phyloP scores from a whole-genome alignment of 2,888 invertebrate genomes.

The Caenorhabditis imperialis region DNA sequence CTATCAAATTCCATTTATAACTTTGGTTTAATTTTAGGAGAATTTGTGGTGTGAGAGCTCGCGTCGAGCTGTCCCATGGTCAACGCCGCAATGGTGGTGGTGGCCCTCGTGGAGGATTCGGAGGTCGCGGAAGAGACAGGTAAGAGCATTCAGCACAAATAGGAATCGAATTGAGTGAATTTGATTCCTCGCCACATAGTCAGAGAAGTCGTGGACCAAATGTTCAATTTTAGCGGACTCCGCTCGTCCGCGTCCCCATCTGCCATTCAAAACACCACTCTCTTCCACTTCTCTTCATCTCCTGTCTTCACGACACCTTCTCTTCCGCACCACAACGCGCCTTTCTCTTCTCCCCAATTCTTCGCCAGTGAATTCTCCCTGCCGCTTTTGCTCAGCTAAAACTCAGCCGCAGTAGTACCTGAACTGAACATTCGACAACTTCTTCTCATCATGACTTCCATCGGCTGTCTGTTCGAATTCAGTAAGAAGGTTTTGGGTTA shows the following conservation, averaged over 20 bases:
- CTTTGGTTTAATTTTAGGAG: slow-evolving; percentile 73
- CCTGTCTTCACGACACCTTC: slow-evolving; percentile 50
- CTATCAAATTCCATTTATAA: slow-evolving; percentile 4
- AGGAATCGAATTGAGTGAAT: neutral
- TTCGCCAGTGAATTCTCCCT: slow-evolving; percentile 27
- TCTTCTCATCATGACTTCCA: slow-evolving; percentile 43
- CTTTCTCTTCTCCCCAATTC: slow-evolving; percentile 43
- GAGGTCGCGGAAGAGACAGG: slow-evolving; percentile 60
- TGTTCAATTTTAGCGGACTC: slow-evolving; percentile 63
- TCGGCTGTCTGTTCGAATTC: slow-evolving; percentile 37
- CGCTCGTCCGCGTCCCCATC: slow-evolving; percentile 60
- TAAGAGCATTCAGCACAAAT: slow-evolving; percentile 7
- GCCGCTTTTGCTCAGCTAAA: slow-evolving; percentile 40
- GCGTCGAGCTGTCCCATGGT: slow-evolving; percentile 79
- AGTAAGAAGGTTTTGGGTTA: slow-evolving; percentile 41
- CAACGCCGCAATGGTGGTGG: slow-evolving; percentile 77
- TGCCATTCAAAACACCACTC: slow-evolving; percentile 54
- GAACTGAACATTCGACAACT: slow-evolving; percentile 29
- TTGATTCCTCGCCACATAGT: neutral
- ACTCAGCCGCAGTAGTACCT: slow-evolving; percentile 42
- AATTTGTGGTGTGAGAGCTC: slow-evolving; percentile 79
- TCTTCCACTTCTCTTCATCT: slow-evolving; percentile 55
- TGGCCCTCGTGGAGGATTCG: slow-evolving; percentile 53
- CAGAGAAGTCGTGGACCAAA: slow-evolving; percentile 20
- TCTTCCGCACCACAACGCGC: slow-evolving; percentile 42